Base-by-base conservation (phyloP, 1,140 invertebrate species). In the Sinella curviseta region DNA sequence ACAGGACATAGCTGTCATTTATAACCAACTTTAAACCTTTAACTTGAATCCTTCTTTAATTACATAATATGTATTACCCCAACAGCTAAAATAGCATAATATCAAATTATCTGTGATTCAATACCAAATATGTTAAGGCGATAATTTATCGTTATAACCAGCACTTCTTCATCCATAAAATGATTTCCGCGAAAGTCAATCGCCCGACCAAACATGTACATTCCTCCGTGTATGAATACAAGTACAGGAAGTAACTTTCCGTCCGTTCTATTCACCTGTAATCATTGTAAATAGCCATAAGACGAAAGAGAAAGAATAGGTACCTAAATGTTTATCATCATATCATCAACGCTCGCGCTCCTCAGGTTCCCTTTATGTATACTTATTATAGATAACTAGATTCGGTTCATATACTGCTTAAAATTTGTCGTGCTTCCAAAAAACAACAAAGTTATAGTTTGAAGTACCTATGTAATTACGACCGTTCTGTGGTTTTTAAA, bases 151-250 rank as follows among this genome's bases (percentile, higher is more conserved):
- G 67, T 67, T 0, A 79, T 70, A 24, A 76, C 30, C 8, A 79
- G 73, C 20, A 79, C 78, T 31, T 79, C 78, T 28, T 79, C 30
- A 20, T 79, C 79, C 55, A 73, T 80, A 26, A 75, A 77, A 33
- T 75, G 60, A 39, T 30, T 74, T 57, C 75, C 75, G 26, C 79
- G 60, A 26, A 75, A 75, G 28, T 75, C 74, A n/a, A 75, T 75
- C 14, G 74, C 74, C 31, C 65, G 8, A 3, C 78, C 79, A 39
- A 80, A 80, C 75, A 77, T 80, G 31, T 35, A 80, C 74, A 78
- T 74, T 24, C 70, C 77, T 28, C 79, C 79, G 28, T 80, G 79
- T 3, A 80, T 74, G 31, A 80, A 80, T 39, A 48, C 33, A 31
- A 75, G 4, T 1, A 80, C 79, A 3, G 78, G 78, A 0, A 80